Evolutionary conservation across 1,140 invertebrate species (phyloP).

Genomic region (Wasmannia auropunctata): DNA sequence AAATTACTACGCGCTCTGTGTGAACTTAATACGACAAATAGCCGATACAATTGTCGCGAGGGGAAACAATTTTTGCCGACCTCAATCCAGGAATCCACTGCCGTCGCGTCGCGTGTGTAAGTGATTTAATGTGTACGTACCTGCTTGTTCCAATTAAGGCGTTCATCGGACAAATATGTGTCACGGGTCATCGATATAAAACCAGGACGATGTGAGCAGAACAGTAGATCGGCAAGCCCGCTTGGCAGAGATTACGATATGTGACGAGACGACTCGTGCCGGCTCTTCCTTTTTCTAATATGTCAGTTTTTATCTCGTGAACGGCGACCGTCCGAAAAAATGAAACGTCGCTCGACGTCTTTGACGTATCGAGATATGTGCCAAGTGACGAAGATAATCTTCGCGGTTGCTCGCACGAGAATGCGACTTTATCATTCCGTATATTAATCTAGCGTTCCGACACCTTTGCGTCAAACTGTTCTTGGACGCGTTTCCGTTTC

Average conservation of each 20-base stretch:
- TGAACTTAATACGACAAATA: conserved; percentile 31
- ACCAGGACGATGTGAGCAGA: conserved; percentile 36
- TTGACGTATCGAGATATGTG: conserved; percentile 3
- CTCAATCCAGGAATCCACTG: conserved; percentile 13
- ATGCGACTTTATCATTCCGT: not conserved
- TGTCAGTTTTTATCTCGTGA: conserved; percentile 2
- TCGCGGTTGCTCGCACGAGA: conserved; percentile 39
- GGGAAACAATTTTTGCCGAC: conserved; percentile 11
- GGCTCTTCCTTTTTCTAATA: not conserved
- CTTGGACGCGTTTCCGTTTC: conserved; percentile 25
- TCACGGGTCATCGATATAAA: conserved; percentile 55
- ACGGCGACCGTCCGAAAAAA: conserved; percentile 1
- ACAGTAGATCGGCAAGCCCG: conserved; percentile 31
- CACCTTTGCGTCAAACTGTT: conserved; percentile 34
- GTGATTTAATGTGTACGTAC: conserved; percentile 30
- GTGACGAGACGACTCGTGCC: not conserved
- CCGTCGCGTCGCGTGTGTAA: not conserved
- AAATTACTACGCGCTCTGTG: conserved; percentile 2
- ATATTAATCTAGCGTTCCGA: conserved; percentile 23
- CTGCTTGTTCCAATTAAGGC: conserved; percentile 48
- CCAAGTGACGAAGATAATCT: conserved; percentile 13
- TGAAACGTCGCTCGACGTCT: conserved; percentile 12
- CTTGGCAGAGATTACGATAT: conserved; percentile 14
- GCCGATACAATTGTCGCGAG: not conserved
- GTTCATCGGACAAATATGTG: conserved; percentile 44